Evolutionary conservation across 2,113 vertebrate genomes (phyloP).

Genomic region (Pygathrix nemaeus): DNA sequence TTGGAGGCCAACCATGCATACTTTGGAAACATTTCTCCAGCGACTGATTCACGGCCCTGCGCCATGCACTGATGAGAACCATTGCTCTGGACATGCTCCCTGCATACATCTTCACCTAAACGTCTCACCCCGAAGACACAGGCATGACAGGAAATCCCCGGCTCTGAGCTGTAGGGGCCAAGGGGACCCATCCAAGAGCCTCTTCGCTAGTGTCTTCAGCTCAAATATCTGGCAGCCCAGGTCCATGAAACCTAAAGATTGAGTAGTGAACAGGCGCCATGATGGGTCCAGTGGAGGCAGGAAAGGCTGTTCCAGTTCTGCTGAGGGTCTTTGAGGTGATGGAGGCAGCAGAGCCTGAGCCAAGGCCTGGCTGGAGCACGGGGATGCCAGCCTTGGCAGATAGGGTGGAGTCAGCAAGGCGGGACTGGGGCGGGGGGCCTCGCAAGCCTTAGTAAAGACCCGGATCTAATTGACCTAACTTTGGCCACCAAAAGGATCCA

Average conservation of each 20-base stretch:
- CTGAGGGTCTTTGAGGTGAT: background rate
- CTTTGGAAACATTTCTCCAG: background rate
- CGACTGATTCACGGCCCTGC: background rate
- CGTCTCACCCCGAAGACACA: background rate
- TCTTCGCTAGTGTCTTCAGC: background rate
- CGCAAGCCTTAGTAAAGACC: background rate
- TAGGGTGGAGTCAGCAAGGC: background rate
- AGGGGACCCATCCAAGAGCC: background rate
- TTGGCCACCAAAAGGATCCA: background rate
- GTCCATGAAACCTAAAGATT: background rate
- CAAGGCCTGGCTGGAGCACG: background rate
- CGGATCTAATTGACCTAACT: background rate
- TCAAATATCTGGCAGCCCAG: rapidly evolving
- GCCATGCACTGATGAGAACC: background rate
- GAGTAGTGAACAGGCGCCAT: no score
- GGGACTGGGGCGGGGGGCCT: background rate
- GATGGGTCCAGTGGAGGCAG: rapidly evolving
- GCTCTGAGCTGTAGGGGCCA: background rate
- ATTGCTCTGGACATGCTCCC: background rate
- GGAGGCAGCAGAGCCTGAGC: background rate
- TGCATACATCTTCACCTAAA: background rate
- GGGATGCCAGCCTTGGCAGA: background rate
- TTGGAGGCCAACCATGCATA: background rate
- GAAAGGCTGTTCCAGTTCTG: background rate
- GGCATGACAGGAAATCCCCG: background rate